Base-by-base conservation (phyloP, 2,888 invertebrate genomes). In the Rhamnusium bicolor region DNA sequence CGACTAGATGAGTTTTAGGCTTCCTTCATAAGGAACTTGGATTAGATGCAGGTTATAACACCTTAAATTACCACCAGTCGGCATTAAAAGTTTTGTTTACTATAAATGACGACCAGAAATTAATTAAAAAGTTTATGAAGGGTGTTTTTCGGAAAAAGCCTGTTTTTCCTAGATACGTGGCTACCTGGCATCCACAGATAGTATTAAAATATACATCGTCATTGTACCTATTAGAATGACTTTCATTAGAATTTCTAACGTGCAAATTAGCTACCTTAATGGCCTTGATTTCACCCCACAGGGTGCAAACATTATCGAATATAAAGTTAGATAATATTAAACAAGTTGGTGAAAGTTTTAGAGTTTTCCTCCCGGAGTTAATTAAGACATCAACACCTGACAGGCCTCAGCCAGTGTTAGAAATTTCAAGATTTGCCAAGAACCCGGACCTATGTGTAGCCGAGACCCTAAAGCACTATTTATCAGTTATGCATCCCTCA, bases 71-170 rank as follows among this genome's bases (percentile, higher is more conserved):
- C 27, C 63, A 65, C 32, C 53, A 54, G 32, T 21, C 66, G 6
- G 71, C 71, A 18, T 68, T 72, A 60, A 29, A 56, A 7, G 16
- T 47, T 47, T 60, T 72, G n/a, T 49, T 60, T 40, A 18, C 12
- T 12, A 32, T 60, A 46, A 46, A 53, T 1, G 47, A 66, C 5
- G 72, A 68, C 16, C 19, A 40, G 7, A 40, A 18, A 21, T 63
- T 63, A 14, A 27, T 72, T n/a, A 76, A 76, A 54, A 21, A 72
- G n/a, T 76, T 76, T 72, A 49, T 67, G 56, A 73, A 68, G 19
- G 73, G 73, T 18, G 56, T 71, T 27, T 71, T 60, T 46, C 61
- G 70, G 5, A 46, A 66, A 71, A 70, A 32, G 24, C 75, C 75
- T 47, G 32, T 54, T 61, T 14, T 10, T 16, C 18, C 70, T 2